Conservation (phyloP, 2,113 vertebrate genomes). For the Pelodiscus sinensis region DNA sequence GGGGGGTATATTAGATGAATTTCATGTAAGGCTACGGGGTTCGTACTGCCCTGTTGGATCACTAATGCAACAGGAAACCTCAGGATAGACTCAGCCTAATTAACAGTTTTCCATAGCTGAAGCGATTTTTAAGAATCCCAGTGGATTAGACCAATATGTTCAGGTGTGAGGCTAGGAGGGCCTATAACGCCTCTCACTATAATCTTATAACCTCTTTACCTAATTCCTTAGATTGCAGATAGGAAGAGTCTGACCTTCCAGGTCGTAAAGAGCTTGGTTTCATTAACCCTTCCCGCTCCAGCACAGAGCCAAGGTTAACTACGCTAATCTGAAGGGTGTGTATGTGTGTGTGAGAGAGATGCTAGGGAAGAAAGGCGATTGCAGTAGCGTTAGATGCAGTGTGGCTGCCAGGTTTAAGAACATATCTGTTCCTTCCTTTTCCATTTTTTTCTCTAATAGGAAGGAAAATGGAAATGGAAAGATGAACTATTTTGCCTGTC, state of each 20-base stretch:
- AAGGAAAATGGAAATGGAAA: conserved; percentile 36
- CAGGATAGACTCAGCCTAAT: conserved; percentile 67
- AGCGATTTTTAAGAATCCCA: conserved; percentile 66
- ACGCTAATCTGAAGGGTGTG: conserved; percentile 77
- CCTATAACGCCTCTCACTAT: conserved; percentile 74
- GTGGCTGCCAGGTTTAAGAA: not conserved
- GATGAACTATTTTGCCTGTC: conserved; percentile 6
- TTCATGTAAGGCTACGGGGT: conserved; percentile 27
- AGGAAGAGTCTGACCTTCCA: conserved; percentile 80
- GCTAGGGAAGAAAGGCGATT: conserved; percentile 41
- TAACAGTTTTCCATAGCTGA: conserved; percentile 70
- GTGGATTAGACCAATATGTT: conserved; percentile 66
- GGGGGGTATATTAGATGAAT: not conserved
- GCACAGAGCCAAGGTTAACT: conserved; percentile 85
- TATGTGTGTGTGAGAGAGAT: conserved; percentile 29
- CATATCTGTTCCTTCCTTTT: not conserved
- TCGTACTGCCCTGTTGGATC: conserved; percentile 53
- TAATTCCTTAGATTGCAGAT: conserved; percentile 80
- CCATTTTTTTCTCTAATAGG: not conserved
- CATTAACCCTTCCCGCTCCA: conserved; percentile 89
- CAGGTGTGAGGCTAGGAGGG: conserved; percentile 70
- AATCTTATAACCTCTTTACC: conserved; percentile 83
- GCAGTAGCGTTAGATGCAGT: not conserved
- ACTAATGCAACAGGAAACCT: conserved; percentile 70
- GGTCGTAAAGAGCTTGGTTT: conserved; percentile 83